These are phyloP conservation scores for Artemisiospiza belli DNA, from an alignment of 2,113 vertebrate species.

Conservation along the genomic window DNA sequence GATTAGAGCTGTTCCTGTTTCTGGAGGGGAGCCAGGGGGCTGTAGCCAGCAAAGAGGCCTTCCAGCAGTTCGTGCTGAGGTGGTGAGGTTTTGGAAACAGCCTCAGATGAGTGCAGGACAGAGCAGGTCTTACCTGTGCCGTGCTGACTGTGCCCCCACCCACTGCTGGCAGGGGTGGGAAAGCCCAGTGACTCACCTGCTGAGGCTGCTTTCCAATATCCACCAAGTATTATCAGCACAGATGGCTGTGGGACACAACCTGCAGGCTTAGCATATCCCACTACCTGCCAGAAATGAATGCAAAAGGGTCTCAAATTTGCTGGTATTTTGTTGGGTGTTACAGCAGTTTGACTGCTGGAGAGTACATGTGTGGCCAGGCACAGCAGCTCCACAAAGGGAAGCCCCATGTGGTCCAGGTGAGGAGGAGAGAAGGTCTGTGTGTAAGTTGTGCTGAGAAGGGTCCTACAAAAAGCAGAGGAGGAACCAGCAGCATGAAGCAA, in stretches of 20 bases:
- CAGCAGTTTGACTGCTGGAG: background rate
- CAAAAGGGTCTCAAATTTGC: background rate
- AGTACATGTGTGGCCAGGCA: rapidly evolving
- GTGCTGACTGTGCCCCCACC: background rate
- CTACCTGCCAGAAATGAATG: rapidly evolving
- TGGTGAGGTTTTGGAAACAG: background rate
- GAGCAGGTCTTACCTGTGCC: background rate
- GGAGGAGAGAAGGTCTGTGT: background rate
- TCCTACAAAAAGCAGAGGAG: background rate
- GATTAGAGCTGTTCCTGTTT: conserved; percentile 33
- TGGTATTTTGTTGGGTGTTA: background rate
- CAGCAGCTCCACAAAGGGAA: background rate
- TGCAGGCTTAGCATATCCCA: background rate
- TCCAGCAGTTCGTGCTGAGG: background rate
- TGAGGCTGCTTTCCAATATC: background rate
- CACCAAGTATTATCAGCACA: background rate
- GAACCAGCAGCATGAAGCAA: background rate
- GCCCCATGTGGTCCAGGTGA: background rate
- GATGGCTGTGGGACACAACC: background rate
- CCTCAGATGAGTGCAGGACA: background rate
- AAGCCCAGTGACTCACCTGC: background rate
- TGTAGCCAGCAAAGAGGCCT: conserved; percentile 28
- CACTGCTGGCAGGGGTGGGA: background rate
- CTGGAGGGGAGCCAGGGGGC: conserved; percentile 37
- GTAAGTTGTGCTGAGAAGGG: background rate